Base-by-base conservation (phyloP, 2,113 vertebrate species). In the Apteryx mantelli region DNA sequence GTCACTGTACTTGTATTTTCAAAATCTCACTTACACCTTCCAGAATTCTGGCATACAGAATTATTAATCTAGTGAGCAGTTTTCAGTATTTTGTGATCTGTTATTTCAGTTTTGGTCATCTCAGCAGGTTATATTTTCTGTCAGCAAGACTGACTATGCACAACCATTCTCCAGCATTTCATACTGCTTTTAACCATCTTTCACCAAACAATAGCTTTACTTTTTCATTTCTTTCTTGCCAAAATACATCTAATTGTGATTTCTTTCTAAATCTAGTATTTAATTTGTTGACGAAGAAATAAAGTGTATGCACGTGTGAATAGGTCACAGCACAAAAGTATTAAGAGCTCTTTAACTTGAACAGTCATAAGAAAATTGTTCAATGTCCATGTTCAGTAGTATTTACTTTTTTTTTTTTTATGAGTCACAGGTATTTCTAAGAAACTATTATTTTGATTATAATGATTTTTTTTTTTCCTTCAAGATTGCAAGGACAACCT, bases 161-260 rank as follows among this genome's bases (percentile, higher is more conserved):
- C 1, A 9, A 7, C n/a, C 2, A 0, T n/a, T 77, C 65, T 79
- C 17, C 32, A 71, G 4, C 2, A 2, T 36, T 56, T 90, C 7
- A 56, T 38, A 13, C 2, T 56, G 21, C 6, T 76, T 82, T 88
- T 60, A 82, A 17, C 70, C 1, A 58, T 48, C 46, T 88, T 8
- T 40, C 9, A 44, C 5, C 34, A 58, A 55, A n/a, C 4, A 68
- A 24, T 5, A 7, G 1, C 2, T 83, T 91, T 42, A 48, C 3
- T 36, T 89, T 60, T 71, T 2, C 4, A 50, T 34, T 88, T 82
- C 12, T 66, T 4, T 53, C 19, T 81, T 78, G 16, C 13, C 6
- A 65, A 83, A 88, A 52, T 32, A 28, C 5, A 74, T 2, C 2
- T 77, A 30, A 42, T 70, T 77, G 34, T 56, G 1, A 42, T 70